These are phyloP conservation scores for Lasioglossum oenotherae DNA, from an alignment of 2,888 invertebrate genomes.

Conservation along the genomic window DNA sequence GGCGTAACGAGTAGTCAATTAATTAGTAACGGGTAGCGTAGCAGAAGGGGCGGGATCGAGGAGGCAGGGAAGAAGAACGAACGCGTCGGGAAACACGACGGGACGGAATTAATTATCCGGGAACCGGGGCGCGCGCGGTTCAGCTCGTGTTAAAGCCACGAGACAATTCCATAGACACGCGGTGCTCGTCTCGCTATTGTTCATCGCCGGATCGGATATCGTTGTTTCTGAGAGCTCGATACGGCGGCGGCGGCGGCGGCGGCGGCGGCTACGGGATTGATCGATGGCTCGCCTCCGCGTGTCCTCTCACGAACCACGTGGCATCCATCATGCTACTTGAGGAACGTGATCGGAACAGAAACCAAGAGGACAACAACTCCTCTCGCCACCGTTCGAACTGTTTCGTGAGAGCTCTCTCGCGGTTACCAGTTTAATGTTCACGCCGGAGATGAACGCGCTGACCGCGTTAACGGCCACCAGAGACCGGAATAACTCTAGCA, in stretches of 20 bases:
- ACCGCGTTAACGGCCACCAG: neutral
- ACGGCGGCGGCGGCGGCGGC: neutral
- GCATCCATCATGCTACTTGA: neutral
- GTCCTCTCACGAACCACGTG: neutral
- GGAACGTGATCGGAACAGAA: neutral
- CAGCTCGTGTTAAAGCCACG: slow-evolving; percentile 40
- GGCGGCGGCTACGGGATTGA: neutral
- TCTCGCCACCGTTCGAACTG: neutral
- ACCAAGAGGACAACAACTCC: neutral
- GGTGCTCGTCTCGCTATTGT: slow-evolving; percentile 42
- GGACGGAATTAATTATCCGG: slow-evolving; percentile 59
- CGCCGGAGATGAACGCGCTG: neutral
- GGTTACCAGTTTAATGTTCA: neutral
- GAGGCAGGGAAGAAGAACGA: slow-evolving; percentile 35
- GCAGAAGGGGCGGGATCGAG: slow-evolving; percentile 13
- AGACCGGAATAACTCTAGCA: neutral
- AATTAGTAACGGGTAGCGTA: slow-evolving; percentile 44
- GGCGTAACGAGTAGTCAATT: slow-evolving; percentile 48
- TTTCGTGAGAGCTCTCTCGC: neutral
- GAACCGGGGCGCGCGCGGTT: slow-evolving; percentile 41
- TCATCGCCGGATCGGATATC: slow-evolving; percentile 35
- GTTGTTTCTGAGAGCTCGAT: slow-evolving; percentile 26
- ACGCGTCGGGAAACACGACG: slow-evolving; percentile 42
- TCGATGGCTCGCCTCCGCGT: neutral
- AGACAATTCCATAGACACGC: slow-evolving; percentile 45